Evolutionary conservation across 2,888 invertebrate species (phyloP).

Genomic region (Drosophila phalerata): DNA sequence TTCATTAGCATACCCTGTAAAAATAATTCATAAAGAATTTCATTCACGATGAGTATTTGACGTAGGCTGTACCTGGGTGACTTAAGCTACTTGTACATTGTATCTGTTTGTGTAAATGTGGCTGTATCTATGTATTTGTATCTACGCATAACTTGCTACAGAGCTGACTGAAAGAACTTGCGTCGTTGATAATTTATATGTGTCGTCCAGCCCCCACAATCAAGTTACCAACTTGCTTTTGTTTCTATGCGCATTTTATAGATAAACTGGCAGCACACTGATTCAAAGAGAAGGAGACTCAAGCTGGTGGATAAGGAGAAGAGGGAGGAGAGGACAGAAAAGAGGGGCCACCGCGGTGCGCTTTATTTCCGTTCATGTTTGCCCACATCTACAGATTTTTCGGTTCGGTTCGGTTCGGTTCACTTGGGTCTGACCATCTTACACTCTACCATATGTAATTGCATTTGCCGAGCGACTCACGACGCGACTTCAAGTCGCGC

Average conservation of each 20-base stretch:
- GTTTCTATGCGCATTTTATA: conserved; percentile 67
- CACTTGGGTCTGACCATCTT: conserved; percentile 35
- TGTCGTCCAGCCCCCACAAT: conserved; percentile 81
- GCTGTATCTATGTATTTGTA: conserved; percentile 29
- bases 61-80: conserved; percentile 47
- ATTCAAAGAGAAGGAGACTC: neutral
- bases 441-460: conserved; percentile 74
- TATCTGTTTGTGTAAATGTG: conserved; percentile 13
- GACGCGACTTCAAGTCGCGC: conserved; percentile 61
- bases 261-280: conserved; percentile 38
- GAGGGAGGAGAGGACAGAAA: neutral
- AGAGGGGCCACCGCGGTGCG: conserved; percentile 30
- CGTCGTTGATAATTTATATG: conserved; percentile 75
- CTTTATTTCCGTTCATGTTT: conserved; percentile 71
- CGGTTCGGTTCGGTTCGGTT: conserved; percentile 21
- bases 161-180: conserved; percentile 27
- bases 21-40: conserved; percentile 41
- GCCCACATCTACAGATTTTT: conserved; percentile 70
- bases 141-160: conserved; percentile 44
- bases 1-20: conserved; percentile 36
- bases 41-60: conserved; percentile 44
- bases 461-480: conserved; percentile 69
- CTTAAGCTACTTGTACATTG: conserved; percentile 15
- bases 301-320: neutral
- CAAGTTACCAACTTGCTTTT: conserved; percentile 70